Evolutionary conservation across 2,888 invertebrate genomes (phyloP), one percentile per base, ranked within the genome.

Genomic region (Volucella inflata): DNA sequence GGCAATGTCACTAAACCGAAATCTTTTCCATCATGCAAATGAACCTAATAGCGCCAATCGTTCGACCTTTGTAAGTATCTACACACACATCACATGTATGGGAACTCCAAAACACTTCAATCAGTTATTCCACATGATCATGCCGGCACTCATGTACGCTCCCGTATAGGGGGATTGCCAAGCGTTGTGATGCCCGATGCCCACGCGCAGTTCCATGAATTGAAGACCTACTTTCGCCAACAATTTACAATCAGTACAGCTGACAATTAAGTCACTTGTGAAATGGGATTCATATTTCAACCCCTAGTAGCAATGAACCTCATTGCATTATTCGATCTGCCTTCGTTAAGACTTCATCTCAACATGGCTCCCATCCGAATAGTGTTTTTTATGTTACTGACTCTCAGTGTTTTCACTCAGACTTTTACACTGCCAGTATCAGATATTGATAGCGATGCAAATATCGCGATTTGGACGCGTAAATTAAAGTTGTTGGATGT

Each of bases 171-270:
- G 78, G 78, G 64, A 78, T 71, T 70, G 78, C 78, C 70, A 57
- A 78, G 78, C 46, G 48, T 70, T 64, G 36, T 78, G 64, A 36
- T 30, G 42, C 14, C 48, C 70, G 64, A 36, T 30, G 42, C 14
- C 48, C 70, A 64, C 70, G 64, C 64, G 64, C 70, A 64, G 48
- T 48, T 30, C 42, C 53, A 71, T 64, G 57, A 78, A 71, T 78
- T 62, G 57, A 62, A 70, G 78, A 78, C 78, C 78, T 78, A 78
- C 55, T 64, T 78, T 78, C 70, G 70, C 51, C 57, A 30, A 53
- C 70, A 64, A 78, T 78, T 78, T 55, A 38, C 48, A 55, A 71
- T 53, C 62, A 71, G 64, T 30, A 21, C 14, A 44, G 60, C 36
- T 30, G 30, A 10, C 30, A 68, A 70, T 70, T 77, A 62, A 17